These are phyloP conservation scores for Lochmaea crataegi DNA, from an alignment of 2,888 invertebrate genomes.

Conservation along the genomic window DNA sequence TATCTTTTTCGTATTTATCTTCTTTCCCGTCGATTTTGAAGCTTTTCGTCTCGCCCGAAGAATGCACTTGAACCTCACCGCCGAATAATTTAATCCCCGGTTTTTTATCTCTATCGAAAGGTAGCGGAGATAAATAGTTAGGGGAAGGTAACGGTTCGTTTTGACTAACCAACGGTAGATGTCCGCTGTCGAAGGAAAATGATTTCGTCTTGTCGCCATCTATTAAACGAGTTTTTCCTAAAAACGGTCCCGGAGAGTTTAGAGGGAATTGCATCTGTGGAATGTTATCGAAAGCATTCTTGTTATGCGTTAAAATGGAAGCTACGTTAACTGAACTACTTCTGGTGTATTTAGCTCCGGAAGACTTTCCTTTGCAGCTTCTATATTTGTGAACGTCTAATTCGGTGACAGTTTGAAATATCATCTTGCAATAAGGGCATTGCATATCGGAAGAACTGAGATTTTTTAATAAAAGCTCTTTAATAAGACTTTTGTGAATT, in stretches of 20 bases:
- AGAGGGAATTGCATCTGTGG: slow-evolving; percentile 69
- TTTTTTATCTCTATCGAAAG: slow-evolving; percentile 58
- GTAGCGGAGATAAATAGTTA: slow-evolving; percentile 57
- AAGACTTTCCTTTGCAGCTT: slow-evolving; percentile 75
- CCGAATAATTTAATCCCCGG: slow-evolving; percentile 76
- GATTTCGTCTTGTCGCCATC: slow-evolving; percentile 68
- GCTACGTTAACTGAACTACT: slow-evolving; percentile 66
- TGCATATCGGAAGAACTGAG: slow-evolving; percentile 74
- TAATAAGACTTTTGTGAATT: slow-evolving; percentile 69
- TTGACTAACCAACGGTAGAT: slow-evolving; percentile 44
- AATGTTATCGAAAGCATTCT: slow-evolving; percentile 64
- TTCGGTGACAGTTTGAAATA: slow-evolving; percentile 84
- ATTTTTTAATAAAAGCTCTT: slow-evolving; percentile 82
- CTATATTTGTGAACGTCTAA: slow-evolving; percentile 83
- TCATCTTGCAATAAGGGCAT: slow-evolving; percentile 82
- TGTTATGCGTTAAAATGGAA: slow-evolving; percentile 64
- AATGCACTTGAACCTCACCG: slow-evolving; percentile 81
- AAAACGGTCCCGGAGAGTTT: slow-evolving; percentile 84
- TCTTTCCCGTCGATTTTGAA: slow-evolving; percentile 61
- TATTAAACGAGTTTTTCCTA: slow-evolving; percentile 85
- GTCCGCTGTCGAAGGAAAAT: slow-evolving; percentile 62
- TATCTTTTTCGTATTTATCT: slow-evolving; percentile 48
- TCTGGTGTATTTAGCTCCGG: slow-evolving; percentile 60
- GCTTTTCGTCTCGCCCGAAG: slow-evolving; percentile 76
- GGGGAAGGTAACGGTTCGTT: slow-evolving; percentile 41